Conservation (phyloP, 2,797 vertebrate species). For the Sebastes taczanowskii region DNA sequence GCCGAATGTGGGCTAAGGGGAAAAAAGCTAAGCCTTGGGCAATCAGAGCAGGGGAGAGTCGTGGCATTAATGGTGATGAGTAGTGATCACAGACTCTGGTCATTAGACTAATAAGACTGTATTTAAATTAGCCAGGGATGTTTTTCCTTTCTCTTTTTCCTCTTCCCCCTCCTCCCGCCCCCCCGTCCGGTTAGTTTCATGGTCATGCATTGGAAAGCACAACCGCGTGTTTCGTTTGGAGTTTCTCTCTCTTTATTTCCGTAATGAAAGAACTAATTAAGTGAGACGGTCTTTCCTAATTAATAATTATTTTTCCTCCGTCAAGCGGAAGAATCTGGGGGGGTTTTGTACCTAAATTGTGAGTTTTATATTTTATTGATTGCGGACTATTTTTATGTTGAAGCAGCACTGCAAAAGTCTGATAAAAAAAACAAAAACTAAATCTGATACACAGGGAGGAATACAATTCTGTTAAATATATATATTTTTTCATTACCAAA, state of each 20-base stretch:
- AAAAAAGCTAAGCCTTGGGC: constrained; percentile 86
- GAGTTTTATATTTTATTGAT: constrained; percentile 35
- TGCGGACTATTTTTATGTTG: background rate
- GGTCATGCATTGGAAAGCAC: constrained; percentile 65
- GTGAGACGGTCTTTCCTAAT: constrained; percentile 72
- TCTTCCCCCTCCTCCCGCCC: constrained; percentile 36
- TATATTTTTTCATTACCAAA: background rate
- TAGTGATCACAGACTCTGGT: constrained; percentile 95
- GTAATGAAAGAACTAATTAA: constrained; percentile 76
- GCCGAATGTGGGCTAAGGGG: constrained; percentile 78
- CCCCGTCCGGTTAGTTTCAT: constrained; percentile 63
- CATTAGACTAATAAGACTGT: constrained; percentile 99
- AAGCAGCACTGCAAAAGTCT: background rate
- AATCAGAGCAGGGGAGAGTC: constrained; percentile 82
- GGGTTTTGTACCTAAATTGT: background rate
- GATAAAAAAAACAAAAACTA: background rate
- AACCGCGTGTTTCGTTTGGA: constrained; percentile 54
- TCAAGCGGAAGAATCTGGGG: constrained; percentile 74
- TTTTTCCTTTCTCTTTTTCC: constrained; percentile 47
- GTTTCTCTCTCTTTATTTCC: constrained; percentile 56
- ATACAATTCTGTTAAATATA: background rate
- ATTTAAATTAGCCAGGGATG: constrained; percentile 90
- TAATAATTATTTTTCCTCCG: constrained; percentile 81
- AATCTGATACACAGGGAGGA: background rate
- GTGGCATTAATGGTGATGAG: constrained; percentile 95